A percentile compares a stretch with the other conserved stretches of the same genome.
Evolutionary conservation across 2,113 vertebrate species (phyloP).

Genomic region (Ondatra zibethicus): DNA sequence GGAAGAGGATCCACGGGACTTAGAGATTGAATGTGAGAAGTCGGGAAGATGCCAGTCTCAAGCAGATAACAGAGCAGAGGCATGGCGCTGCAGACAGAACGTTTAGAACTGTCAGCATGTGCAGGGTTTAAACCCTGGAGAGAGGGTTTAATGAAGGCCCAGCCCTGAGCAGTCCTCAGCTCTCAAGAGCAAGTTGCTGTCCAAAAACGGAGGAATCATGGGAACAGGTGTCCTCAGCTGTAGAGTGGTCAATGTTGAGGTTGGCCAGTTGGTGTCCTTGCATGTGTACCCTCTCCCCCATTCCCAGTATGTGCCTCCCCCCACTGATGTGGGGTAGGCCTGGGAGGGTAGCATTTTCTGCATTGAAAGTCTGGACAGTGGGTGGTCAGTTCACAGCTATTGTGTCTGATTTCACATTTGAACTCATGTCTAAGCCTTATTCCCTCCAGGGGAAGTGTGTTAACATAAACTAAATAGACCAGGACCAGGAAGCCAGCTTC

Average conservation of each 20-base stretch:
- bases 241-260: neutral
- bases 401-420: neutral
- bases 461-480: neutral
- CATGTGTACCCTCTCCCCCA: neutral
- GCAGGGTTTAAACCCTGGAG: neutral
- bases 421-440: slow-evolving; percentile 4
- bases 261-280: neutral
- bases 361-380: neutral
- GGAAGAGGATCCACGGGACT: neutral
- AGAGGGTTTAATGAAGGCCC: neutral
- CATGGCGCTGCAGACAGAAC: too few species aligned
- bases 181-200: neutral
- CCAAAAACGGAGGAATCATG: neutral
- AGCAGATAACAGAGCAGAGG: neutral
- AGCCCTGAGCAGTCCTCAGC: neutral
- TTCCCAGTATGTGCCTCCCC: too few species aligned
- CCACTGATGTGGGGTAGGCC: neutral
- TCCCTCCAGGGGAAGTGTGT: neutral
- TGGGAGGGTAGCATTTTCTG: neutral
- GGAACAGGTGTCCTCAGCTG: neutral
- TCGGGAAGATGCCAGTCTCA: neutral
- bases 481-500: neutral
- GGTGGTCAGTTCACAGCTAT: neutral
- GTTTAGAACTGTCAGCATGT: neutral
- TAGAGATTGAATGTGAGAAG: neutral